Conservation (phyloP, 2,113 vertebrate genomes). For the Sphaerodactylus townsendi region DNA sequence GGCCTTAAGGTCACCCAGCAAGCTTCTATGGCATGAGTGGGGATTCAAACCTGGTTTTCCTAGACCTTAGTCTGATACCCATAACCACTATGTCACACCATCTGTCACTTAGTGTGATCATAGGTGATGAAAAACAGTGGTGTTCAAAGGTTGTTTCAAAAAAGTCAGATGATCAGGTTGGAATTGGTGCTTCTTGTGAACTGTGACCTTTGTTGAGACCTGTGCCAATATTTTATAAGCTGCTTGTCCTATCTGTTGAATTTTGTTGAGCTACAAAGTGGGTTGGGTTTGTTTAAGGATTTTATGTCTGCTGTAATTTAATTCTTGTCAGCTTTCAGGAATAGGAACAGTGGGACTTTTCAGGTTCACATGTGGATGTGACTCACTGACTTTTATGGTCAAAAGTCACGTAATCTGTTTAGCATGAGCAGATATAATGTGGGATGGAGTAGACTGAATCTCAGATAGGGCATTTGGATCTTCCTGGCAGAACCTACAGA, state of each 20-base stretch:
- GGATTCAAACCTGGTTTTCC: too few relatives aligned
- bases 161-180: too few relatives aligned
- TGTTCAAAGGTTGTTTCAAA: neutral
- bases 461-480: too few relatives aligned
- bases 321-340: neutral
- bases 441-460: neutral
- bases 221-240: neutral
- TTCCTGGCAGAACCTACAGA: neutral
- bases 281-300: neutral
- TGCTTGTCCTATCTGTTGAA: neutral
- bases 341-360: neutral
- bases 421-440: neutral
- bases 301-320: neutral
- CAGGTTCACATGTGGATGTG: neutral
- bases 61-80: too few relatives aligned
- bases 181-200: neutral
- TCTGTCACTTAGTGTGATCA: neutral
- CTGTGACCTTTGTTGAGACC: neutral
- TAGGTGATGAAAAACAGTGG: neutral
- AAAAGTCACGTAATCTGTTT: neutral
- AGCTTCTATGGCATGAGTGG: too few relatives aligned
- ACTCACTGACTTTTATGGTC: neutral
- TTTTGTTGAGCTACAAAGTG: neutral
- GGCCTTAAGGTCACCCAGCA: too few relatives aligned
- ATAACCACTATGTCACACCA: too few relatives aligned